Base-by-base conservation (phyloP, 2,888 invertebrate genomes). In the Heliconius aoede region DNA sequence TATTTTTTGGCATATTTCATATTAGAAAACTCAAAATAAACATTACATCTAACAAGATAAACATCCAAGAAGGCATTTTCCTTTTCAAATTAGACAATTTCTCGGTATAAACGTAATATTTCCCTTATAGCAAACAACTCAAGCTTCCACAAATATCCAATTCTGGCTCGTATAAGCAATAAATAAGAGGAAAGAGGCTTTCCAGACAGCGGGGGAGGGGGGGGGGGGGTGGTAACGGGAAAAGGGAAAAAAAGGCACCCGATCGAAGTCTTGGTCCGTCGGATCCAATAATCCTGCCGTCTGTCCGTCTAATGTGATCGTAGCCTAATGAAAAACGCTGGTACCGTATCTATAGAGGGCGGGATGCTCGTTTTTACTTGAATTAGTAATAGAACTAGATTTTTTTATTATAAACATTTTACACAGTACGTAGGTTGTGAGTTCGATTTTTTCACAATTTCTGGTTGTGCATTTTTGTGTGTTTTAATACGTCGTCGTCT, bases 291-390 rank as follows among this genome's bases (percentile, higher is more conserved):
- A 94, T 94, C 94, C 93, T 84, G 85, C 90, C 90, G 93, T 91
- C 94, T 93, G 94, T 93, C 93, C 92, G 91, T 89, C 94, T 94
- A 94, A 94, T 94, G 94, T 93, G 94, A 94, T 94, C 94, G 91
- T 86, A 91, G 89, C 92, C 93, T 94, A 94, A 94, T 94, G 94
- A 94, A 94, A 94, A 94, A 93, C 91, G 90, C 86, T 89, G 74
- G 74, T 28, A 76, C 75, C 80, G 21, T 58, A 88, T 86, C 79
- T 84, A 85, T 92, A 93, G 91, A 26, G 32, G 28, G 4, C 58
- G 51, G 11, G 26, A 55, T 51, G 55, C n/a, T 40, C 26, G 32
- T 74, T 60, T 67, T 28, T 60, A 60, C 15, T 60, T 60, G 60
- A 26, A 26, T 60, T 26, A 11, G 26, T 26, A 26, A 15, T 26